phyloP scores from a whole-genome alignment of 2,113 vertebrate species.

The Bufo gargarizans region DNA sequence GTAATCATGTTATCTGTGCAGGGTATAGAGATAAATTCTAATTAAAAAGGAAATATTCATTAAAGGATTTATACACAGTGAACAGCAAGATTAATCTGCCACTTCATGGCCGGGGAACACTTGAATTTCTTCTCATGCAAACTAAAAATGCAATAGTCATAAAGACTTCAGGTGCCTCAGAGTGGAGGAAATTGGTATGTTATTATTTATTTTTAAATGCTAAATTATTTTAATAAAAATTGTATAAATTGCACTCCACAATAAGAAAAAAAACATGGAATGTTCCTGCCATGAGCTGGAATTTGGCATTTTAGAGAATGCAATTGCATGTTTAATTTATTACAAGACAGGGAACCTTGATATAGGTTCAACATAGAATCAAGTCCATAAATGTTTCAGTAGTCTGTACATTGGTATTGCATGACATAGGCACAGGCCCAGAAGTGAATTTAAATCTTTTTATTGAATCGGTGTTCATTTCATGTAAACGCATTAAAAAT shows the following conservation, averaged over 20 bases:
- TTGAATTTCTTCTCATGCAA: slow-evolving; percentile 15
- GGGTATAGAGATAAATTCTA: slow-evolving; percentile 64
- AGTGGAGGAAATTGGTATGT: not conserved
- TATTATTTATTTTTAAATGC: not conserved
- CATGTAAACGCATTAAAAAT: not conserved
- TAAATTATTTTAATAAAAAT: not conserved
- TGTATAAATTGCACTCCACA: not conserved
- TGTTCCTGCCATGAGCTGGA: not conserved
- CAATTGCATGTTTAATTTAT: slow-evolving; percentile 22
- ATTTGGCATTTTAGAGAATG: not conserved
- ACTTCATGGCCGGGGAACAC: slow-evolving; percentile 38
- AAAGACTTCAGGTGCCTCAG: slow-evolving; percentile 3
- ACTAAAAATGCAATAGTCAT: slow-evolving; percentile 6
- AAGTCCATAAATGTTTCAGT: slow-evolving; percentile 8
- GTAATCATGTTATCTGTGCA: slow-evolving; percentile 59
- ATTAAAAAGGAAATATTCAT: slow-evolving; percentile 69
- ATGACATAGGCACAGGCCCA: not conserved
- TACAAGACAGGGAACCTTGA: not conserved
- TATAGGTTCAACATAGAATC: slow-evolving; percentile 15
- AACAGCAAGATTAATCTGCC: slow-evolving; percentile 61
- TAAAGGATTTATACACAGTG: slow-evolving; percentile 65
- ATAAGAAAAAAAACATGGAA: not conserved
- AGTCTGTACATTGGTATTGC: slow-evolving; percentile 8
- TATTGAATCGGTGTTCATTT: slow-evolving; percentile 8
- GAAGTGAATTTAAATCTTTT: not conserved